Conservation (phyloP, 1,140 invertebrate species). For the Macrocentrus cingulum region DNA sequence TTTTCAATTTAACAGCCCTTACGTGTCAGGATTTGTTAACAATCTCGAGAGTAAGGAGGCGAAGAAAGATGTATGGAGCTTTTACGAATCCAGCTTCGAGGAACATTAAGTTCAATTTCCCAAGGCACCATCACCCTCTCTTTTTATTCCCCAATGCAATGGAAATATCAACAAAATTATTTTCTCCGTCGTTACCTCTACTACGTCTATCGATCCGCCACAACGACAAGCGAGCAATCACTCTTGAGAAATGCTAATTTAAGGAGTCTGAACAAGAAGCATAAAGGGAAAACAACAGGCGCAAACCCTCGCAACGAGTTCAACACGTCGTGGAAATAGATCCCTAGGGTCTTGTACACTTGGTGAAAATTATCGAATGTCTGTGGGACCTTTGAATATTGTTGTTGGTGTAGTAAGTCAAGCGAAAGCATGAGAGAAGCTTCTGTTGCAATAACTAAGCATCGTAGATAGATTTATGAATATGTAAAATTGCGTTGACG, state of each 20-base stretch:
- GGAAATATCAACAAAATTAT: constrained; percentile 23
- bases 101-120: constrained; percentile 23
- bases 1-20: neutral
- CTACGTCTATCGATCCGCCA: neutral
- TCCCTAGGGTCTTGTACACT: neutral
- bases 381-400: too few relatives aligned
- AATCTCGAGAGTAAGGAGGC: neutral
- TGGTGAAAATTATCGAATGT: neutral
- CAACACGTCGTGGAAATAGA: too few relatives aligned
- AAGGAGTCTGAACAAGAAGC: neutral
- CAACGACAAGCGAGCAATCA: neutral
- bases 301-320: too few relatives aligned
- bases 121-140: constrained; percentile 2
- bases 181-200: neutral
- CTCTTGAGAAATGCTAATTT: neutral
- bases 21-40: constrained; percentile 1
- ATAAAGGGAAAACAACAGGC: neutral
- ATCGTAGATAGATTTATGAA: constrained; percentile 39
- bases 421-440: constrained; percentile 7
- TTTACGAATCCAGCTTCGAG: constrained; percentile 1
- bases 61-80: neutral
- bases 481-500: constrained; percentile 42
- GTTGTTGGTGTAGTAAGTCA: too few relatives aligned
- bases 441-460: constrained; percentile 32
- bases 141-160: neutral